phyloP scores from a whole-genome alignment of 1,140 invertebrate genomes.

The Maniola jurtina region DNA sequence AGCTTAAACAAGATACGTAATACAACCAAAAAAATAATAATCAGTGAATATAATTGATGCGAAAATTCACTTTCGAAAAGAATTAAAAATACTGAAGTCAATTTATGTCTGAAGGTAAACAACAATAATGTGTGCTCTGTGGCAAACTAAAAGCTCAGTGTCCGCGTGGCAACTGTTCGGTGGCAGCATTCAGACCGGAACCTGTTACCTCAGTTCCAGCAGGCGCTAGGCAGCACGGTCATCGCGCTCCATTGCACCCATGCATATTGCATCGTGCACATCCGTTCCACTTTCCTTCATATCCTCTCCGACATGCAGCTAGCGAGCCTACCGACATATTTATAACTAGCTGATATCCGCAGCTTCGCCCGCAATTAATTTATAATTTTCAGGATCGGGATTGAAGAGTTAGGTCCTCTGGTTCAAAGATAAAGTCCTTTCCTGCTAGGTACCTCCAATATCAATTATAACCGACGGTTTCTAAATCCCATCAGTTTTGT shows the following conservation, averaged over 20 bases:
- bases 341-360: neutral
- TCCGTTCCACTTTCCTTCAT: constrained; percentile 67
- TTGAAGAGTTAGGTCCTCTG: too few species aligned
- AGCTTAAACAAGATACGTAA: too few species aligned
- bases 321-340: constrained; percentile 2
- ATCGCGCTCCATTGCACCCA: constrained; percentile 60
- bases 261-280: constrained; percentile 65
- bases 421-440: too few species aligned
- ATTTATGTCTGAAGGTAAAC: neutral
- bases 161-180: constrained; percentile 13
- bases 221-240: constrained; percentile 47
- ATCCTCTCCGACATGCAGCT: constrained; percentile 30
- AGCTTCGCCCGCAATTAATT: neutral
- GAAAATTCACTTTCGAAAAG: too few species aligned
- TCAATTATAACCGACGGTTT: too few species aligned
- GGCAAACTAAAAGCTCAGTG: constrained; percentile 6
- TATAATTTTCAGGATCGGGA: too few species aligned
- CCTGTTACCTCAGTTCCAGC: constrained; percentile 41
- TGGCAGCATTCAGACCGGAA: constrained; percentile 53
- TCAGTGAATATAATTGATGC: too few species aligned
- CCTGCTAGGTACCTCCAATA: too few species aligned
- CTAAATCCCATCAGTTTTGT: too few species aligned
- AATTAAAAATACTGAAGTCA: too few species aligned
- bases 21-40: too few species aligned
- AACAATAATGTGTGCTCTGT: too few species aligned